Base-by-base conservation (phyloP, 2,113 vertebrate genomes). In the Mustelus asterias region DNA sequence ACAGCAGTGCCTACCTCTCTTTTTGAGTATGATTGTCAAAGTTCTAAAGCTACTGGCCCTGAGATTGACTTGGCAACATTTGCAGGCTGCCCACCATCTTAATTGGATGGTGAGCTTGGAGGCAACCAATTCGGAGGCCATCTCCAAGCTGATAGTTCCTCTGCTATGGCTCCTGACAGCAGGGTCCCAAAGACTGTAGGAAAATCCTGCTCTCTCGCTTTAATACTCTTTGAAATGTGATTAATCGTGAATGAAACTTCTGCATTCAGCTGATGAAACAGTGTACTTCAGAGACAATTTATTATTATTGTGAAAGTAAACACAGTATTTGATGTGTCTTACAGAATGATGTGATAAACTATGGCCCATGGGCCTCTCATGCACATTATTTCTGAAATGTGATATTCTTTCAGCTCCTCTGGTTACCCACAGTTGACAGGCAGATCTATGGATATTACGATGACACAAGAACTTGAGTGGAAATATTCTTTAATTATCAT, bases 401-500 rank as follows among this genome's bases (percentile, higher is more conserved):
- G 29, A 63, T 65, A 93, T 86, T 86, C 89, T 93, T 48, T 86
- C 83, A 24, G 83, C 22, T 86, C 22, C 37, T 14, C 89, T 65
- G 33, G 29, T 20, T 93, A 93, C 1, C 58, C n/a, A 20, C 7
- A 60, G 29, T n/a, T 63, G 89, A 37, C 58, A n/a, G n/a, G 54
- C 88, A 93, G 29, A 93, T 60, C 14, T 65, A 93, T 93, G 89
- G 89, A 63, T 60, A 54, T 90, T 54, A 54, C n/a, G 54, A 33
- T 58, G 54, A 90, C 54, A 60, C 29, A 14, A 14, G 48, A 63
- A 58, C 14, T 63, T 60, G 89, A 93, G 89, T 65, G 89, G 89
- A 93, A 93, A 93, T 60, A 65, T 63, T 93, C 63, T n/a, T 33
- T n/a, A 60, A 33, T 65, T 63, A 90, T 93, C 60, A n/a, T 93